Evolutionary conservation across 2,888 invertebrate species (phyloP).

Genomic region (Eupithecia pulchellata): DNA sequence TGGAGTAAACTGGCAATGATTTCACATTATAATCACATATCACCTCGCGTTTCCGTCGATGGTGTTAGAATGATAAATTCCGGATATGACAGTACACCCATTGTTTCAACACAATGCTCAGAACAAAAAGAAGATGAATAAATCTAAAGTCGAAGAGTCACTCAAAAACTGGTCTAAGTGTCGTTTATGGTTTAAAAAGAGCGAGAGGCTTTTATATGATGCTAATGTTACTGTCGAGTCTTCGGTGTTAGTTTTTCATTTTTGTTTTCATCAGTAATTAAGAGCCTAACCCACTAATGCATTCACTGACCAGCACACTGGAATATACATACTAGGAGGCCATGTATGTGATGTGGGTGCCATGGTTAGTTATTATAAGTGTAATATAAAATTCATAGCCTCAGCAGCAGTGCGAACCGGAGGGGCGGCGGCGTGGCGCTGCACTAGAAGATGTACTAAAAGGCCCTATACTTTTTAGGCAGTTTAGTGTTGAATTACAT

Average conservation of each 20-base stretch:
- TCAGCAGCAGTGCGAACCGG: too few species aligned
- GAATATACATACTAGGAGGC: too few species aligned
- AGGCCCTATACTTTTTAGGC: not conserved
- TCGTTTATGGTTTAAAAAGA: conserved; percentile 45
- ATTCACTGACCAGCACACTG: not conserved
- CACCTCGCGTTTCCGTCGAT: conserved; percentile 79
- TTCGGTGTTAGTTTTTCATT: not conserved
- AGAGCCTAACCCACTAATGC: not conserved
- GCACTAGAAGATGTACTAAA: not conserved
- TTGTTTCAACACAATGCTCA: conserved; percentile 82
- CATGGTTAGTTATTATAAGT: too few species aligned
- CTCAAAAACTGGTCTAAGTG: conserved; percentile 67
- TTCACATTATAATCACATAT: conserved; percentile 82
- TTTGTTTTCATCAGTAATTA: not conserved
- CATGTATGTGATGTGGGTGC: too few species aligned
- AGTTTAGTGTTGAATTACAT: not conserved
- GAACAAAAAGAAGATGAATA: conserved; percentile 81
- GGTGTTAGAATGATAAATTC: conserved; percentile 83
- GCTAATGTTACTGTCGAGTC: not conserved
- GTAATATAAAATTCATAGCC: too few species aligned
- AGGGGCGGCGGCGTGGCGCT: too few species aligned
- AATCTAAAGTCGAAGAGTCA: conserved; percentile 57
- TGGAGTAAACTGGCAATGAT: conserved; percentile 76
- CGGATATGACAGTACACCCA: conserved; percentile 79
- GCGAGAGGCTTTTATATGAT: too few species aligned